These are phyloP conservation scores for Rhabdomys dilectus DNA, from an alignment of 2,113 vertebrate species.

Conservation along the genomic window DNA sequence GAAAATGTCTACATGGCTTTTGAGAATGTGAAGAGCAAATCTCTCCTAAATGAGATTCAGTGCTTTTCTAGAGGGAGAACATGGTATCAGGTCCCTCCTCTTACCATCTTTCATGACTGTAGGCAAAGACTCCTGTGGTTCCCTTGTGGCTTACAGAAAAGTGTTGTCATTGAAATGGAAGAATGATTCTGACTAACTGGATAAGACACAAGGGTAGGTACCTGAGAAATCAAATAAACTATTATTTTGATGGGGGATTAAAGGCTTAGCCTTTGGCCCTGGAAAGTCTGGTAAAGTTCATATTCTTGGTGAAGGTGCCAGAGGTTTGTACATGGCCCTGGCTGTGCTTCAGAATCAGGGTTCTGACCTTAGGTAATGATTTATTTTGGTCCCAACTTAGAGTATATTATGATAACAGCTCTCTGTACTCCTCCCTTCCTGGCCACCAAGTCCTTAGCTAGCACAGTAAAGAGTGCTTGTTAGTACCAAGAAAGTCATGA, in stretches of 20 bases:
- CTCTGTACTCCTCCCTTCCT: not conserved
- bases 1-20: not conserved
- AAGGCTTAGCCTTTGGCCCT: not conserved
- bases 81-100: not conserved
- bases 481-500: not conserved
- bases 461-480: not conserved
- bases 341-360: not conserved
- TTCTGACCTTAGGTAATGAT: not conserved
- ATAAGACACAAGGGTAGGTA: no score
- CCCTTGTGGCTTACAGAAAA: not conserved
- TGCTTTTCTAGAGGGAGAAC: not conserved
- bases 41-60: not conserved
- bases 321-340: not conserved
- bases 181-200: no score
- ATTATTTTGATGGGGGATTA: not conserved
- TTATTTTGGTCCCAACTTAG: no score
- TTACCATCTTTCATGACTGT: not conserved
- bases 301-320: not conserved
- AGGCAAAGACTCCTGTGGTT: not conserved
- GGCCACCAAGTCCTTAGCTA: not conserved
- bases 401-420: not conserved
- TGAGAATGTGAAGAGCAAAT: not conserved
- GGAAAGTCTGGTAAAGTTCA: not conserved
- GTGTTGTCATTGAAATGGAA: not conserved
- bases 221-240: not conserved